Conservation (phyloP, 2,113 vertebrate genomes). For the Semnornis frantzii region DNA sequence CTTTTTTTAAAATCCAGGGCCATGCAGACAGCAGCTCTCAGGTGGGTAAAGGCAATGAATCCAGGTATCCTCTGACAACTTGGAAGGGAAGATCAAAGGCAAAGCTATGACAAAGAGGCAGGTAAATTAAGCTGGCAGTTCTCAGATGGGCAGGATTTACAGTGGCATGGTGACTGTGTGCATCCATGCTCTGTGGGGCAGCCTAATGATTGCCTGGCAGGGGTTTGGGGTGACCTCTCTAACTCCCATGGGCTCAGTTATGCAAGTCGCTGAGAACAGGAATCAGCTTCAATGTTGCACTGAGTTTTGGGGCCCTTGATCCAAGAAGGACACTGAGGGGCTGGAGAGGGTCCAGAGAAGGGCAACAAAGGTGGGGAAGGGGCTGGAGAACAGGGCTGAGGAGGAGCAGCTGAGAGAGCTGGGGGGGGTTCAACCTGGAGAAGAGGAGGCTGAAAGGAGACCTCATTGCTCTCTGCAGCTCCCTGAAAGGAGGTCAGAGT, state of each 20-base stretch:
- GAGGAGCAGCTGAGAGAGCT: no score
- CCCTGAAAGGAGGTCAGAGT: no score
- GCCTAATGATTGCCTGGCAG: accelerated
- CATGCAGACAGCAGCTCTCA: not conserved
- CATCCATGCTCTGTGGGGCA: not conserved
- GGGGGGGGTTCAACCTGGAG: no score
- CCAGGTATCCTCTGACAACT: not conserved
- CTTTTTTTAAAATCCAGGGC: not conserved
- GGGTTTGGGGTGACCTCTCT: not conserved
- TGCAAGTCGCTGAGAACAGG: not conserved
- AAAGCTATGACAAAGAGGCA: not conserved
- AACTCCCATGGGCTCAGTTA: not conserved
- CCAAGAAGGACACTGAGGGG: no score
- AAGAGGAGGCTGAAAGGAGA: no score
- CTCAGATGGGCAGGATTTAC: not conserved
- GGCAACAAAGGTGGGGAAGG: no score
- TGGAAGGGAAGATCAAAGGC: constrained; percentile 28
- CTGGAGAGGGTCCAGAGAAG: no score
- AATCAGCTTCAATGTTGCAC: not conserved
- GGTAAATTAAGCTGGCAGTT: not conserved
- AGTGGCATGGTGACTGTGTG: not conserved
- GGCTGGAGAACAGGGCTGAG: no score
- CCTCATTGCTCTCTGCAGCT: no score
- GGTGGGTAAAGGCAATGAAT: not conserved
- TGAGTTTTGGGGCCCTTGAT: no score